Evolutionary conservation across 2,888 invertebrate species (phyloP).

Genomic region (Horisme vitalbata): DNA sequence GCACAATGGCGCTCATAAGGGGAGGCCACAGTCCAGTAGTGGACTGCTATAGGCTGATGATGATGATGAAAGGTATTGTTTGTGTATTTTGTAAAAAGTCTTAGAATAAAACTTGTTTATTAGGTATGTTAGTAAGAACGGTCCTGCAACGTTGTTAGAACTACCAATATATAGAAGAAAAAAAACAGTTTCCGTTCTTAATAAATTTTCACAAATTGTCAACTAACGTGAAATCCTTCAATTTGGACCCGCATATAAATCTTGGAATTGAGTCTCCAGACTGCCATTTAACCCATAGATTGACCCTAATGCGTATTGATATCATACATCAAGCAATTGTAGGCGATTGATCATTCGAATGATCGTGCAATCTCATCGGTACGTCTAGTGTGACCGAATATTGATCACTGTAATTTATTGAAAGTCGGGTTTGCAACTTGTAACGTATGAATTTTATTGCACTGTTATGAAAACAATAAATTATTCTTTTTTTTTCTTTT

Average conservation of each 20-base stretch:
- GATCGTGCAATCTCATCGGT: constrained; percentile 5
- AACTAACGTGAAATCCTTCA: constrained; percentile 9
- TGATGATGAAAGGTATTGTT: too few species aligned
- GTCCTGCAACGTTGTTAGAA: too few species aligned
- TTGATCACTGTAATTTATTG: constrained; percentile 6
- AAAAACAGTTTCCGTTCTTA: too few species aligned
- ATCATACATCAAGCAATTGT: constrained; percentile 15
- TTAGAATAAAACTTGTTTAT: too few species aligned
- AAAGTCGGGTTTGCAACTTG: not conserved
- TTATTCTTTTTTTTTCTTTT: too few species aligned
- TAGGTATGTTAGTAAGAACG: too few species aligned
- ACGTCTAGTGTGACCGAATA: constrained; percentile 2
- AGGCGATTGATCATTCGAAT: constrained; percentile 12
- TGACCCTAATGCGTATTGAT: constrained; percentile 19
- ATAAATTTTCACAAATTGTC: too few species aligned
- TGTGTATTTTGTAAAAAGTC: too few species aligned
- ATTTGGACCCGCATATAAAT: constrained; percentile 12
- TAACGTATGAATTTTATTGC: not conserved
- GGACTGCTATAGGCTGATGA: too few species aligned
- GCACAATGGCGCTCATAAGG: too few species aligned
- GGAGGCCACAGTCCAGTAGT: too few species aligned
- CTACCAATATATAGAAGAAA: not conserved
- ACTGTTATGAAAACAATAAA: too few species aligned
- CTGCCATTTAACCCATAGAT: constrained; percentile 21
- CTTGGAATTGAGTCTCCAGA: constrained; percentile 25